phyloP scores from a whole-genome alignment of 1,140 invertebrate genomes.

The Drosophila lini region DNA sequence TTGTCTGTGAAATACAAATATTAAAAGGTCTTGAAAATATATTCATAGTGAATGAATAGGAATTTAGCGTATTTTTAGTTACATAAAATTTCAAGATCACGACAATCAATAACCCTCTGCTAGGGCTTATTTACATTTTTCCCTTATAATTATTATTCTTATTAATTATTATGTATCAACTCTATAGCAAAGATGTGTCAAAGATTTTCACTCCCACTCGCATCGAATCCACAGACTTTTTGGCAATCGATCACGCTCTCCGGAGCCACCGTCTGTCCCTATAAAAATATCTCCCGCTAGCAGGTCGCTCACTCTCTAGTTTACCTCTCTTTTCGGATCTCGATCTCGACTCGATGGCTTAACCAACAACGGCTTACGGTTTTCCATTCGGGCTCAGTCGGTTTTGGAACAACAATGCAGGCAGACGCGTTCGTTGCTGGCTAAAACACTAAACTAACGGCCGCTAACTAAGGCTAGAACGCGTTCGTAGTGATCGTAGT shows the following conservation, averaged over 20 bases:
- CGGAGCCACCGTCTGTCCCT: background rate
- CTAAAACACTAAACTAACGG: slow-evolving; percentile 41
- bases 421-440: slow-evolving; percentile 71
- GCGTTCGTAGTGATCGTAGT: slow-evolving; percentile 69
- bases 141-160: background rate
- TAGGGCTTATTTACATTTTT: background rate
- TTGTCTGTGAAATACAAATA: background rate
- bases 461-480: slow-evolving; percentile 37
- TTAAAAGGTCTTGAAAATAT: background rate
- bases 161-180: background rate
- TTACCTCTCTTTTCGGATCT: slow-evolving; percentile 42
- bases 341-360: slow-evolving; percentile 39
- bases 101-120: background rate
- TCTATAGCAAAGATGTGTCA: background rate
- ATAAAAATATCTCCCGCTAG: slow-evolving; percentile 13
- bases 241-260: slow-evolving; percentile 42
- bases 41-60: too few relatives aligned
- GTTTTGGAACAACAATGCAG: slow-evolving; percentile 75
- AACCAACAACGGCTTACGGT: slow-evolving; percentile 50
- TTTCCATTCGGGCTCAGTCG: slow-evolving; percentile 66
- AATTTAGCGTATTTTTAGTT: background rate
- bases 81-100: too few relatives aligned
- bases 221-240: slow-evolving; percentile 27
- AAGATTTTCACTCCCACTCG: slow-evolving; percentile 46
- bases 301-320: slow-evolving; percentile 30